A percentile compares a stretch with the other conserved stretches of the same genome.
phyloP scores from a whole-genome alignment of 2,888 invertebrate species.

The Metalampra italica region DNA sequence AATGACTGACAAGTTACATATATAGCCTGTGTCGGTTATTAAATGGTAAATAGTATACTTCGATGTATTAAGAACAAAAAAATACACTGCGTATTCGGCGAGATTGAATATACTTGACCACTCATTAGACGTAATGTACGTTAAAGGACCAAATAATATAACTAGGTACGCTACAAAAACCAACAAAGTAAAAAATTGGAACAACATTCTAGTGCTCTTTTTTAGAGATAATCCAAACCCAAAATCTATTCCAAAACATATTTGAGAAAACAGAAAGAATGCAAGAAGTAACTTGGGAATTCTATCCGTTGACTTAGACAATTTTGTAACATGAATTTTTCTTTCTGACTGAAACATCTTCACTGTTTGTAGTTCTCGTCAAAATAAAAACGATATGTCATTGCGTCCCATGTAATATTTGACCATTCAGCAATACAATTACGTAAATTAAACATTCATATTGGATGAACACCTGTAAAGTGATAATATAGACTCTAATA shows the following conservation, averaged over 20 bases:
- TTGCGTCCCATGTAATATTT: no score
- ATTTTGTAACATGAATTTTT: no score
- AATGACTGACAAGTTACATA: background rate
- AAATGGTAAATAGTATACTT: constrained; percentile 6
- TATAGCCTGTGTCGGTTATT: background rate
- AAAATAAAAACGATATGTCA: no score
- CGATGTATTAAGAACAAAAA: background rate
- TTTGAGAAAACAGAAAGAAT: background rate
- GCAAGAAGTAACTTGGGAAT: background rate
- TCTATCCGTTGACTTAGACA: background rate
- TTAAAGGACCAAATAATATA: background rate
- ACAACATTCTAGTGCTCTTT: background rate
- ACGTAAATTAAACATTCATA: no score
- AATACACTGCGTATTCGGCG: background rate
- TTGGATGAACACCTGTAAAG: no score
- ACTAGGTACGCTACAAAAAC: background rate
- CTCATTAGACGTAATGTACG: background rate
- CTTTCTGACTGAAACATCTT: no score
- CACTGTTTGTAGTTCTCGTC: no score
- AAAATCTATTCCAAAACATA: constrained; percentile 3
- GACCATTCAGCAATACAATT: no score
- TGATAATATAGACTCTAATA: no score
- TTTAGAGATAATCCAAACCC: background rate
- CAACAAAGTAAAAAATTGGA: background rate
- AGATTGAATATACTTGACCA: background rate